Evolutionary conservation across 2,888 invertebrate species (phyloP).

Genomic region (Tachystola acroxantha): DNA sequence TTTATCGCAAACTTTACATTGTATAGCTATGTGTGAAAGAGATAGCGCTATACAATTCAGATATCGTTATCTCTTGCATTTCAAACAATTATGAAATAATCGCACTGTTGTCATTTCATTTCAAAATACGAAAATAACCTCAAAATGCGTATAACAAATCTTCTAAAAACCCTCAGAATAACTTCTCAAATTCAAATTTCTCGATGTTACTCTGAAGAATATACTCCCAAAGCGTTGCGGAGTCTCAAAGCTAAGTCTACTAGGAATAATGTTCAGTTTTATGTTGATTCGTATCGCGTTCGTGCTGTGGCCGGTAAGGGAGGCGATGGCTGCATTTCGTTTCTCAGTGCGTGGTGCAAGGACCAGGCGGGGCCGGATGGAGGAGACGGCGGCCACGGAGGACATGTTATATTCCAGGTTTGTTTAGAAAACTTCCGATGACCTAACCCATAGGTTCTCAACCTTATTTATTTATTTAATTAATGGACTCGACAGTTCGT

Average conservation of each 20-base stretch:
- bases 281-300: conserved; percentile 84
- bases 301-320: conserved; percentile 90
- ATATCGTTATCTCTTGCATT: no score
- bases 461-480: no score
- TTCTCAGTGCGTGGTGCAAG: conserved; percentile 88
- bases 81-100: no score
- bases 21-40: no score
- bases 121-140: no score
- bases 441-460: no score
- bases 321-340: conserved; percentile 95
- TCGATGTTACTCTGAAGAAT: conserved; percentile 25
- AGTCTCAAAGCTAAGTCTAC: conserved; percentile 62
- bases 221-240: conserved; percentile 50
- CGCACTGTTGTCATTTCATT: no score
- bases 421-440: no score
- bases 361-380: conserved; percentile 97
- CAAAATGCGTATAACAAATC: no score
- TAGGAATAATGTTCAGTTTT: conserved; percentile 70
- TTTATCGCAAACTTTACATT: no score
- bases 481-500: no score
- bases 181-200: conserved; percentile 14
- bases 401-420: conserved; percentile 90
- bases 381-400: conserved; percentile 97
- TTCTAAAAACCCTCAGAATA: conserved; percentile 21
- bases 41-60: no score